phyloP scores from a whole-genome alignment of 2,797 vertebrate species.

The Myiotriccus ornatus region DNA sequence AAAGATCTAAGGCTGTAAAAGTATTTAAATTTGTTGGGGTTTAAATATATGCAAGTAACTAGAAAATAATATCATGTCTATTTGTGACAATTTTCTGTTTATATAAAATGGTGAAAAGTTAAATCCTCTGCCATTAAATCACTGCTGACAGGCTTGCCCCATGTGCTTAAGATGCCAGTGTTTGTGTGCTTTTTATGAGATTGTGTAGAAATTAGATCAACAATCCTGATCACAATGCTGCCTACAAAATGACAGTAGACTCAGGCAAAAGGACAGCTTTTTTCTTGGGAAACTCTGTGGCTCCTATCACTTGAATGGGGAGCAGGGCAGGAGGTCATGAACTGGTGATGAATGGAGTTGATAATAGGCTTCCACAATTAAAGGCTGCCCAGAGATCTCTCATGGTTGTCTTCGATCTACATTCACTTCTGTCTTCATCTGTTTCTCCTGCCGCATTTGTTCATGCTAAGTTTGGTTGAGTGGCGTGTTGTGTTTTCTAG shows the following conservation, averaged over 20 bases:
- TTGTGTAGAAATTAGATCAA: neutral
- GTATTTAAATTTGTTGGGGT: neutral
- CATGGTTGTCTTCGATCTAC: neutral
- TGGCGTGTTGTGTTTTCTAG: neutral
- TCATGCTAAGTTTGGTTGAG: rapidly evolving
- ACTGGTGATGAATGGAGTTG: neutral
- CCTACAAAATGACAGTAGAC: neutral
- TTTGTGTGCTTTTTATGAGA: neutral
- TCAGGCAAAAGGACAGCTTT: neutral
- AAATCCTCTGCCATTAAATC: neutral
- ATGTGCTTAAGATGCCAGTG: neutral
- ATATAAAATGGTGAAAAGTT: neutral
- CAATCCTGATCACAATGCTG: neutral
- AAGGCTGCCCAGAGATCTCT: neutral
- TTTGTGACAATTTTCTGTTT: neutral
- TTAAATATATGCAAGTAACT: neutral
- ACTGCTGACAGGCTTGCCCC: neutral
- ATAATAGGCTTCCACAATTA: neutral
- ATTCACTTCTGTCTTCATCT: neutral
- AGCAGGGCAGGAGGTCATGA: neutral
- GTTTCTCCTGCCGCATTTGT: neutral
- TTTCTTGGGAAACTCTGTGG: neutral
- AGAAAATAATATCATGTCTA: neutral
- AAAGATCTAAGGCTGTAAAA: neutral
- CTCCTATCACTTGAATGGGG: rapidly evolving